Evolutionary conservation across 2,113 vertebrate species (phyloP).

Genomic region (Cynoglossus semilaevis): DNA sequence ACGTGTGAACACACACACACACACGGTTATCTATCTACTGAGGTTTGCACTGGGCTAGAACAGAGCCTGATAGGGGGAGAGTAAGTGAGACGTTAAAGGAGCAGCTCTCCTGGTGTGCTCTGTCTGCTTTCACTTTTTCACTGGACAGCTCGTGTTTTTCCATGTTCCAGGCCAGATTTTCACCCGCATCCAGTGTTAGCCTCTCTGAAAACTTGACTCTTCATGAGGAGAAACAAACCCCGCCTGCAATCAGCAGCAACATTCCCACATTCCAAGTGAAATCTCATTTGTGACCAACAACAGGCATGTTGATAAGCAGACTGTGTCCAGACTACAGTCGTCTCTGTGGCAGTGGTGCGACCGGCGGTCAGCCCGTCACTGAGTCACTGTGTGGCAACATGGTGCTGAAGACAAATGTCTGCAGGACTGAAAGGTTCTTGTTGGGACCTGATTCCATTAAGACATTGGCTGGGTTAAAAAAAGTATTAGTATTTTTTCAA

Average conservation of each 20-base stretch:
- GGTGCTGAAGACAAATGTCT: slow-evolving; percentile 19
- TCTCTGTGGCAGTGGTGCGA: slow-evolving; percentile 32
- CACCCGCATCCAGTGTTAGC: slow-evolving; percentile 36
- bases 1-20: slow-evolving; percentile 20
- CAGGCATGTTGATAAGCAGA: slow-evolving; percentile 44
- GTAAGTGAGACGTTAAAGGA: slow-evolving; percentile 41
- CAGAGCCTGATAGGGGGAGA: slow-evolving; percentile 35
- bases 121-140: slow-evolving; percentile 32
- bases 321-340: slow-evolving; percentile 42
- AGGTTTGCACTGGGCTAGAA: slow-evolving; percentile 41
- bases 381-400: slow-evolving; percentile 37
- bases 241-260: slow-evolving; percentile 36
- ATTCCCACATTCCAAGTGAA: slow-evolving; percentile 59
- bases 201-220: slow-evolving; percentile 39
- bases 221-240: slow-evolving; percentile 25
- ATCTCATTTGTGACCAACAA: slow-evolving; percentile 67
- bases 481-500: no score
- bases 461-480: slow-evolving; percentile 23
- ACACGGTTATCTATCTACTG: slow-evolving; percentile 31
- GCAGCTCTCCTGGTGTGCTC: slow-evolving; percentile 33
- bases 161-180: slow-evolving; percentile 34
- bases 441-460: slow-evolving; percentile 8
- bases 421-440: slow-evolving; percentile 19
- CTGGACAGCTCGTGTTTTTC: slow-evolving; percentile 40
- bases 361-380: slow-evolving; percentile 50